phyloP scores from a whole-genome alignment of 2,113 vertebrate species.

The Prolemur simus region DNA sequence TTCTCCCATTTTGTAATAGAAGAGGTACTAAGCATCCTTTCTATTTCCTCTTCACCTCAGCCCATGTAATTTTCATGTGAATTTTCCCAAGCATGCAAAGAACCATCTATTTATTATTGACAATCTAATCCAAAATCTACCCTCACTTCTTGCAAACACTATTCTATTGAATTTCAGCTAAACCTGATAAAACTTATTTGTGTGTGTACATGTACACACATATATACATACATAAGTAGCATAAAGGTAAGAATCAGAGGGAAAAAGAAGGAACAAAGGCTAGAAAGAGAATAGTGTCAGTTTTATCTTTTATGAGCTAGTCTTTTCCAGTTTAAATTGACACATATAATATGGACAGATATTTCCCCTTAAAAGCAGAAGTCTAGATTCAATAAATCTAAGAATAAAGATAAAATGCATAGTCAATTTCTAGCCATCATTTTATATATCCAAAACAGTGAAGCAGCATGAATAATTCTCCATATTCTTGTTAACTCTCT shows the following conservation, averaged over 20 bases:
- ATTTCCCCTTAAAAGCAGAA: not conserved
- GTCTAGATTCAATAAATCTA: not conserved
- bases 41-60: not conserved
- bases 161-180: slow-evolving; percentile 2
- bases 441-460: slow-evolving; percentile 1
- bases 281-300: not conserved
- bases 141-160: not conserved
- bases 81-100: not conserved
- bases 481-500: not conserved
- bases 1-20: not conserved
- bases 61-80: not conserved
- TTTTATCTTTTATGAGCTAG: not conserved
- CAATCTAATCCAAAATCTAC: not conserved
- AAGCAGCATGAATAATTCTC: not conserved
- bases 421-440: slow-evolving; percentile 1
- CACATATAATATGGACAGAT: not conserved
- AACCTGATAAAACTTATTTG: not conserved
- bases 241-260: not conserved
- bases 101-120: slow-evolving; percentile 10
- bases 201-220: not conserved
- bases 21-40: not conserved
- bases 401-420: slow-evolving; percentile 7
- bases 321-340: slow-evolving; percentile 32
- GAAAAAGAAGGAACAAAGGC: not conserved
- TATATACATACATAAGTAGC: not conserved